Percentiles rank a stretch among this genome's conserved stretches.
These are phyloP conservation scores for Herpetotheres cachinnans DNA, from an alignment of 2,113 vertebrate species.

Conservation along the genomic window DNA sequence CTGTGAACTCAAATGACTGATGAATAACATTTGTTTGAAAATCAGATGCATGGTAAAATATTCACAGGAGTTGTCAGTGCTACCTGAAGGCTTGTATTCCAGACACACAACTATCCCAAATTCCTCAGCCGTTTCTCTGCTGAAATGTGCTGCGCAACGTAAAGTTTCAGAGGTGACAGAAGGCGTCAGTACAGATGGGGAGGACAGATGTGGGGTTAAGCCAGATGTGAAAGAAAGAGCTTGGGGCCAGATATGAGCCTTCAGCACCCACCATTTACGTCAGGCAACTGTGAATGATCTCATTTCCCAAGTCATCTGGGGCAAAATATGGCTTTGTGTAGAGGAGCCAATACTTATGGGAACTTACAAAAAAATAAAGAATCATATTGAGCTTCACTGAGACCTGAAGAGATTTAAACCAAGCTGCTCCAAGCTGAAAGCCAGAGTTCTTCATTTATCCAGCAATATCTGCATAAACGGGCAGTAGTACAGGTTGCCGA, in stretches of 20 bases:
- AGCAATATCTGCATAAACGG: neutral
- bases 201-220: slow-evolving; percentile 54
- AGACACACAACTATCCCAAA: neutral
- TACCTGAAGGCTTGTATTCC: slow-evolving; percentile 28
- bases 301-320: slow-evolving; percentile 49
- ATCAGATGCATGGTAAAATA: neutral
- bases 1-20: neutral
- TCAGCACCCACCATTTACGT: slow-evolving; percentile 41
- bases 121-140: neutral
- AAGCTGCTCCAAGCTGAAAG: neutral
- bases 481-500: neutral
- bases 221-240: slow-evolving; percentile 53
- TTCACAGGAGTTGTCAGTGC: neutral
- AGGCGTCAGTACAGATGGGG: slow-evolving; percentile 14
- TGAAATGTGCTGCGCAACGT: neutral
- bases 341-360: neutral
- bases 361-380: neutral
- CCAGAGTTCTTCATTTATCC: neutral
- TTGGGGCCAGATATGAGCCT: slow-evolving; percentile 38
- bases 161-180: slow-evolving; percentile 23
- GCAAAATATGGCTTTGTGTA: slow-evolving; percentile 22
- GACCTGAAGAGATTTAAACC: neutral
- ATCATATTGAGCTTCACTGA: neutral
- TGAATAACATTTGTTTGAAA: neutral
- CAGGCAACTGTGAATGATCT: slow-evolving; percentile 53